Evolutionary conservation across 2,888 invertebrate genomes (phyloP), one percentile per base, ranked within the genome.

Genomic region (Catotricha subobsoleta): DNA sequence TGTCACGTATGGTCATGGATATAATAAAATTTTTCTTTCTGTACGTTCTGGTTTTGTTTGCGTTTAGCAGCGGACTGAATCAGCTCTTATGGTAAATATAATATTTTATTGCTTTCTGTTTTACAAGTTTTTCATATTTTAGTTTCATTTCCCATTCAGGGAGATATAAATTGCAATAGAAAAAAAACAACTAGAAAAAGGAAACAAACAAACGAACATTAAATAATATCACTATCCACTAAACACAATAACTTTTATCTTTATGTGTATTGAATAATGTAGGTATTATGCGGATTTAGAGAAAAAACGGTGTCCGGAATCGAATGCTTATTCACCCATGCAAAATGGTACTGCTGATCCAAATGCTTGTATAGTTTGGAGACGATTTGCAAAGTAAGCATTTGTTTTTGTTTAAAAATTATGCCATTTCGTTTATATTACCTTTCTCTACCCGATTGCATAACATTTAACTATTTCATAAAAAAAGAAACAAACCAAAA

Each of bases 1-100:
- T 95, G 45, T 92, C 92, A 40, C 69, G 88, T 50, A 86, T 87
- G 92, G 84, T 87, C 50, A 78, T 84, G 67, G 95, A 95, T 58
- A 92, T 95, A 47, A 78, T 94, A 69, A 94, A 94, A 64, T 94
- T 94, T 66, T 88, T 91, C 66, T 86, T 91, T 55, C 71, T 95
- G 50, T 92, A 86, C 64, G 80, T 88, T 35, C 66, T 91, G 45
- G 90, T 91, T 8, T 72, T 94, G 39, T 92, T 95, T 59, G 90
- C 94, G 10, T 95, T 94, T 62, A 91, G 92, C 19, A 94, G 94
- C 62, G 94, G 94, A 3, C 50, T 63, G 7, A 63, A 63, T 50
- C 62, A 63, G 45, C 48, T 63, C 27, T 46, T 63, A 25, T 63
- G 62, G 62, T 62, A 44, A 46, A 53, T 49, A 29, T 15, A 59